Evolutionary conservation across 2,888 invertebrate species (phyloP).

Genomic region (Hemistola chrysoprasaria): DNA sequence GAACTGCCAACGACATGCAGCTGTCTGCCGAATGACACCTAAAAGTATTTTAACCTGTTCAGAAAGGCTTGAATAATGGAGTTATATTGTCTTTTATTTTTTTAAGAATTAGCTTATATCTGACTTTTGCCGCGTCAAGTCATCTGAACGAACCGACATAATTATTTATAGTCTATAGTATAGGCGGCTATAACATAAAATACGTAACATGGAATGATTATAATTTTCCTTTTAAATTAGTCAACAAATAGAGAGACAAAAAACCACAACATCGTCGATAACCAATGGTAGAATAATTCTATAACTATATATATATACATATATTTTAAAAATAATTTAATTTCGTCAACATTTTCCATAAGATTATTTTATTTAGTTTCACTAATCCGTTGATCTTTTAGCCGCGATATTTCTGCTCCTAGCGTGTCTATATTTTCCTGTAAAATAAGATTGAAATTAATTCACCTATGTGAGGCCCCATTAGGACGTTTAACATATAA

Average conservation of each 20-base stretch:
- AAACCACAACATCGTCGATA: background rate
- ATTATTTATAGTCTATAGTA: constrained; percentile 7
- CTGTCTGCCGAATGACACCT: too few species aligned
- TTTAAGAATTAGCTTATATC: too few species aligned
- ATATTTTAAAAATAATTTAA: constrained; percentile 2
- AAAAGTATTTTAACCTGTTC: too few species aligned
- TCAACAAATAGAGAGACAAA: constrained; percentile 2
- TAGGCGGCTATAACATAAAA: constrained; percentile 16
- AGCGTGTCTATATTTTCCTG: constrained; percentile 91
- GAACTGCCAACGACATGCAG: too few species aligned
- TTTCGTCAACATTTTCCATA: too few species aligned
- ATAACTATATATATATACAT: too few species aligned
- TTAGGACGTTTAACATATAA: background rate
- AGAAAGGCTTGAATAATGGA: too few species aligned
- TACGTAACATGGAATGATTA: constrained; percentile 15
- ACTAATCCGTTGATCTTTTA: constrained; percentile 58
- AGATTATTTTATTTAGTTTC: constrained; percentile 36
- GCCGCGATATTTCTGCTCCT: constrained; percentile 88
- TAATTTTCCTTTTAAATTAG: background rate
- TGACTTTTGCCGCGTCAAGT: too few species aligned
- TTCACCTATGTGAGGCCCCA: too few species aligned
- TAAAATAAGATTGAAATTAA: constrained; percentile 38
- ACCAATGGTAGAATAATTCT: constrained; percentile 1
- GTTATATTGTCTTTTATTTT: too few species aligned
- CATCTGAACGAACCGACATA: constrained; percentile 3